These are phyloP conservation scores for Fregetta grallaria DNA, from an alignment of 2,113 vertebrate genomes.

Conservation along the genomic window DNA sequence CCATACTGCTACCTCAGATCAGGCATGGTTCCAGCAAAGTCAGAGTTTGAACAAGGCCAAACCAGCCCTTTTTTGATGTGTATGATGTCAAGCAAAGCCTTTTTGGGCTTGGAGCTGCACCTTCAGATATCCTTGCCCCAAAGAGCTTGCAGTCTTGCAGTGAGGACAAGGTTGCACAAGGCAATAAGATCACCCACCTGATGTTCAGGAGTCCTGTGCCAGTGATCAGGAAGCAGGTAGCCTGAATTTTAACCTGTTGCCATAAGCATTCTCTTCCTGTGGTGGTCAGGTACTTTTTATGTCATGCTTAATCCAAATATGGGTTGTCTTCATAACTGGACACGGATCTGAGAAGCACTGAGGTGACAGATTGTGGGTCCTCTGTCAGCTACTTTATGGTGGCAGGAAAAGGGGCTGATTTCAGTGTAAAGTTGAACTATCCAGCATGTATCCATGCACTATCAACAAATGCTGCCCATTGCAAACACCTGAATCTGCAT, in stretches of 20 bases:
- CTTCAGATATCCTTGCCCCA: not conserved
- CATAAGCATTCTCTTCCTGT: not conserved
- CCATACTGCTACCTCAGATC: not conserved
- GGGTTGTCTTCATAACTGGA: not conserved
- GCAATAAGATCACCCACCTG: not conserved
- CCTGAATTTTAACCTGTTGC: not conserved
- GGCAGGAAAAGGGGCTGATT: slow-evolving; percentile 55
- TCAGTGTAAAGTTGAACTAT: slow-evolving; percentile 51
- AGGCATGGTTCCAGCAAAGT: not conserved
- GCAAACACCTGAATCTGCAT: slow-evolving; percentile 54
- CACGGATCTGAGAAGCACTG: not conserved
- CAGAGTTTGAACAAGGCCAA: not conserved
- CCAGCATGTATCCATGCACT: slow-evolving; percentile 50
- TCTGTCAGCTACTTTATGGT: slow-evolving; percentile 49
- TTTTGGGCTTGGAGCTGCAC: not conserved
- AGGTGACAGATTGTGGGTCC: slow-evolving; percentile 30
- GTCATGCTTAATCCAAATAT: not conserved
- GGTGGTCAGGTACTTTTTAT: not conserved
- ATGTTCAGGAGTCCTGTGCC: not conserved
- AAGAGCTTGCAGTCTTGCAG: not conserved
- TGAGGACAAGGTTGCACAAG: not conserved
- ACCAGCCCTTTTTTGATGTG: not conserved
- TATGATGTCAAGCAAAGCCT: not conserved
- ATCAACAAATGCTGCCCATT: slow-evolving; percentile 54
- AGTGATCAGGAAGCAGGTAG: not conserved